phyloP scores from a whole-genome alignment of 2,797 vertebrate species.

The Hyperoplus immaculatus region DNA sequence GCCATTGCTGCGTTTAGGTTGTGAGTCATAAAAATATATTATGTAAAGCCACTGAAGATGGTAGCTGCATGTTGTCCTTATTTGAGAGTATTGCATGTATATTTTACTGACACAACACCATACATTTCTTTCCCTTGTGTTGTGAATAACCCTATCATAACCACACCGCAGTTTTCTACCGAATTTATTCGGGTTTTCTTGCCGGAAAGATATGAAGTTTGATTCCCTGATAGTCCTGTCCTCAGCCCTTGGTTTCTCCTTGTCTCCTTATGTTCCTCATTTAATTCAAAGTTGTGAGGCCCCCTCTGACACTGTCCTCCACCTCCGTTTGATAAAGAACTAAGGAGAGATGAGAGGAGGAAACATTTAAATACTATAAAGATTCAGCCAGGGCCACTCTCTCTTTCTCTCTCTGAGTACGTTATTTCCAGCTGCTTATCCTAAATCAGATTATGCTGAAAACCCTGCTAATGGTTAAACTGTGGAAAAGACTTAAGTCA shows the following conservation, averaged over 20 bases:
- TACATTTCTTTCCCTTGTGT: conserved; percentile 19
- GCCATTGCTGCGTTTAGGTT: conserved; percentile 1
- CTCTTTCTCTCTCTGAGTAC: conserved; percentile 39
- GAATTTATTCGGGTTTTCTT: conserved; percentile 12
- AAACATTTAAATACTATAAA: conserved; percentile 73
- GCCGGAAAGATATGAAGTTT: conserved; percentile 13
- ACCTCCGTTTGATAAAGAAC: conserved; percentile 58
- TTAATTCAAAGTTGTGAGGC: conserved; percentile 39
- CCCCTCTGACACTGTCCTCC: conserved; percentile 44
- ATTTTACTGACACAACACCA: background rate
- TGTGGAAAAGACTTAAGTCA: conserved; percentile 47
- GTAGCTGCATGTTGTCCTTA: conserved; percentile 10
- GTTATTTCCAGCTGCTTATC: conserved; percentile 67
- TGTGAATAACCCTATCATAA: conserved; percentile 17
- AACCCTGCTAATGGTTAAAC: conserved; percentile 58
- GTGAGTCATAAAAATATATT: conserved; percentile 35
- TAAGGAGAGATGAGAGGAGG: conserved; percentile 71
- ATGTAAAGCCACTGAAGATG: conserved; percentile 1
- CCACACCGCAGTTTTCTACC: conserved; percentile 12
- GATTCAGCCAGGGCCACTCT: conserved; percentile 40
- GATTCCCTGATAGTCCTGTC: conserved; percentile 3
- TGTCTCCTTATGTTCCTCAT: conserved; percentile 41
- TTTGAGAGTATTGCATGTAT: background rate
- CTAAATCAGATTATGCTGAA: conserved; percentile 65
- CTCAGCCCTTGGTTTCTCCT: conserved; percentile 46